Evolutionary conservation across 1,140 invertebrate genomes (phyloP).

Genomic region (Acromyrmex heyeri): DNA sequence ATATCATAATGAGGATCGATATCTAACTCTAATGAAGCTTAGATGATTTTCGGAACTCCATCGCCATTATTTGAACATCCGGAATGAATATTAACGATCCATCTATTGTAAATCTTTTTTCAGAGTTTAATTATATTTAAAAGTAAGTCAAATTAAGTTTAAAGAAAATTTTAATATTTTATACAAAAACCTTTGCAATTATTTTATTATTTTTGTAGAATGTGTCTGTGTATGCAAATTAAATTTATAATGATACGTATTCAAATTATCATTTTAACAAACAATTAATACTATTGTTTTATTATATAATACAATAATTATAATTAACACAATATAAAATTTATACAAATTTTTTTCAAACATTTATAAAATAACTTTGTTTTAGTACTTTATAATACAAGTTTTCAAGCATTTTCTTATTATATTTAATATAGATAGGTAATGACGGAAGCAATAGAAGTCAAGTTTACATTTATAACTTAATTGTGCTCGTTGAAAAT

Average conservation of each 20-base stretch:
- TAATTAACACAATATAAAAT: background rate
- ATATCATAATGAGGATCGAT: conserved; percentile 28
- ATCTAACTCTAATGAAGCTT: conserved; percentile 43
- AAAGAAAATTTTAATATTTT: background rate
- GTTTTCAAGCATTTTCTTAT: background rate
- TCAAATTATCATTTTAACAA: background rate
- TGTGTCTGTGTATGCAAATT: background rate
- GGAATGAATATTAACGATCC: conserved; percentile 77
- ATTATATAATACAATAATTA: background rate
- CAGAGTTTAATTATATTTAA: background rate
- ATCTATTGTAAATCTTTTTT: background rate
- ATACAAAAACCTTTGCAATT: background rate
- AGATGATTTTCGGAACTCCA: conserved; percentile 56
- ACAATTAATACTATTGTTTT: background rate
- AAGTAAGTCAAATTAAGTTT: background rate
- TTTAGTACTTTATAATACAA: background rate
- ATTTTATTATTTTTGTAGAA: background rate
- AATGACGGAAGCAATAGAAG: background rate
- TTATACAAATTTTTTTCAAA: background rate
- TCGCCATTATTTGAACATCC: conserved; percentile 76
- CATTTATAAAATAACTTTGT: background rate
- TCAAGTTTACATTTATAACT: conserved; percentile 40
- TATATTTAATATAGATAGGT: background rate
- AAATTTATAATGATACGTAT: background rate
- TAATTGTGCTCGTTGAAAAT: conserved; percentile 22